These are phyloP conservation scores for Neelides sp. DNA, from an alignment of 1,140 invertebrate species.

Conservation along the genomic window DNA sequence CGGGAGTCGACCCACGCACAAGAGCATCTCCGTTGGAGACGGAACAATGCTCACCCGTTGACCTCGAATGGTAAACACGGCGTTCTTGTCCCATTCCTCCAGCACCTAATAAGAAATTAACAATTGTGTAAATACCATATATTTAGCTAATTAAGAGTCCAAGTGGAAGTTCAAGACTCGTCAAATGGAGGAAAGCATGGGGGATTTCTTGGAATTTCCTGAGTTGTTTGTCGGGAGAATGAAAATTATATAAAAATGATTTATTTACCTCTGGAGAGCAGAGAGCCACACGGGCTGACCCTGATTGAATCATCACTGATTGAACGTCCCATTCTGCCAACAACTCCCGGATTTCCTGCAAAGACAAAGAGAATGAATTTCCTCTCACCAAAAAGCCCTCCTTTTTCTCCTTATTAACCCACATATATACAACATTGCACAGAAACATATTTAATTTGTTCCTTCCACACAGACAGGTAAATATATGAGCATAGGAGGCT, in stretches of 20 bases:
- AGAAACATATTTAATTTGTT: no score
- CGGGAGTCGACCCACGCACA: conserved; percentile 45
- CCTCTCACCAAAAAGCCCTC: no score
- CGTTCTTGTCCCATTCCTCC: conserved; percentile 36
- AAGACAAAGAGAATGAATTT: conserved; percentile 14
- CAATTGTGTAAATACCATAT: background rate
- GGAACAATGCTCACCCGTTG: conserved; percentile 38
- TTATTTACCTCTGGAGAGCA: conserved; percentile 34
- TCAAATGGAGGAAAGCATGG: no score
- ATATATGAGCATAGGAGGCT: no score
- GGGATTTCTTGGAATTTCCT: background rate
- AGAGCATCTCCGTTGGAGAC: conserved; percentile 41
- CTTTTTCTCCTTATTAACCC: no score
- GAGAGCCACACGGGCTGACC: conserved; percentile 35
- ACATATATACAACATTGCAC: no score
- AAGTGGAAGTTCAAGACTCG: no score
- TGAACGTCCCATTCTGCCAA: conserved; percentile 36
- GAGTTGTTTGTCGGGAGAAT: no score
- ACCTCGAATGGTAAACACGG: conserved; percentile 36
- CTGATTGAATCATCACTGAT: conserved; percentile 34
- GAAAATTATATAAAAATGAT: conserved; percentile 8
- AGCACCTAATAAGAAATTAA: conserved; percentile 28
- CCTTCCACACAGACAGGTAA: no score
- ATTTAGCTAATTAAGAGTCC: background rate
- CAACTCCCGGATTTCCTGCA: conserved; percentile 36